Conservation (phyloP, 2,797 vertebrate genomes). For the Sebastes flavidus region DNA sequence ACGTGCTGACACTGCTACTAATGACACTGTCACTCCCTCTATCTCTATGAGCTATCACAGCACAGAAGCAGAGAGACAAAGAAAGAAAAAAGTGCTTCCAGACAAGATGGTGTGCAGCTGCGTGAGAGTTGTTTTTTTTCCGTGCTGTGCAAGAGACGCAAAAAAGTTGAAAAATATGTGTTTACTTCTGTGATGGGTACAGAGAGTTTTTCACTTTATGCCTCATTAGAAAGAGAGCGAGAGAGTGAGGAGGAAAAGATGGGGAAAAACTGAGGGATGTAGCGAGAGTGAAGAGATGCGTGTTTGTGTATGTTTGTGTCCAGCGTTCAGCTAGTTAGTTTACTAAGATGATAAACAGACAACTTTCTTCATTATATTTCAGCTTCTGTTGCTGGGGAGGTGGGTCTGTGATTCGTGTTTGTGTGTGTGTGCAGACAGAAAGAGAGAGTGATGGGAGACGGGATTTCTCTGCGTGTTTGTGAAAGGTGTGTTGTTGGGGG, state of each 20-base stretch:
- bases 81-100: slow-evolving; percentile 1
- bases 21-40: slow-evolving; percentile 45
- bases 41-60: slow-evolving; percentile 25
- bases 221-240: slow-evolving; percentile 65
- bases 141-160: slow-evolving; percentile 4
- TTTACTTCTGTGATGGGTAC: slow-evolving; percentile 60
- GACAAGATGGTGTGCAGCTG: slow-evolving; percentile 35
- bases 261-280: slow-evolving; percentile 9
- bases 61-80: slow-evolving; percentile 10
- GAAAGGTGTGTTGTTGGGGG: neutral
- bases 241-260: slow-evolving; percentile 9
- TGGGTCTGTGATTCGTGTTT: neutral
- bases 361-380: slow-evolving; percentile 34
- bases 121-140: slow-evolving; percentile 5
- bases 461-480: neutral
- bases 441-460: neutral
- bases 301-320: slow-evolving; percentile 38
- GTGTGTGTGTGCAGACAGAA: neutral
- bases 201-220: slow-evolving; percentile 59
- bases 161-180: slow-evolving; percentile 60
- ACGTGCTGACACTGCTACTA: slow-evolving; percentile 34
- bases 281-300: slow-evolving; percentile 25
- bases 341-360: slow-evolving; percentile 40
- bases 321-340: slow-evolving; percentile 35
- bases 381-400: neutral